phyloP scores from a whole-genome alignment of 35 echinoderm and acorn worm species.

The Patiria miniata region DNA sequence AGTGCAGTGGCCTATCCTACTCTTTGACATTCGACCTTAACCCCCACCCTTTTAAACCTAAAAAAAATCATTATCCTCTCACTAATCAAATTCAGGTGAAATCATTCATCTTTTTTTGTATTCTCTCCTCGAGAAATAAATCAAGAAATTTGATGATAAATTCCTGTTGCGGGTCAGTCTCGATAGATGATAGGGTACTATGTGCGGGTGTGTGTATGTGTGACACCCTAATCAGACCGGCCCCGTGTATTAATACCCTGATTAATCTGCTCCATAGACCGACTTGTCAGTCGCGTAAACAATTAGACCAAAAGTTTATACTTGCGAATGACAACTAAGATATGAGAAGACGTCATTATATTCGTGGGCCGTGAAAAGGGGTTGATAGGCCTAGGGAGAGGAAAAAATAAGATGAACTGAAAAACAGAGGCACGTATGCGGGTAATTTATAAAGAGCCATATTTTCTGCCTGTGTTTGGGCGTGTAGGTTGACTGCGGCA shows the following conservation, averaged over 20 bases:
- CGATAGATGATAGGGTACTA: too few relatives aligned
- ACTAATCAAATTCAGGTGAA: not conserved
- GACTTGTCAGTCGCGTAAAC: slow-evolving; percentile 1
- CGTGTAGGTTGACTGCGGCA: not conserved
- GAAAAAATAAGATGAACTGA: too few relatives aligned
- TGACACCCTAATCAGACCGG: not conserved
- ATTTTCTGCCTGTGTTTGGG: slow-evolving; percentile 1
- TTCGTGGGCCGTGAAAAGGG: too few relatives aligned
- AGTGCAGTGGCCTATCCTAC: too few relatives aligned
- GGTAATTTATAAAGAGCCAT: too few relatives aligned
- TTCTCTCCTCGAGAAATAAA: not conserved
- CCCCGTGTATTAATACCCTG: not conserved
- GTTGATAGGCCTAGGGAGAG: too few relatives aligned
- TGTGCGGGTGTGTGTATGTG: too few relatives aligned
- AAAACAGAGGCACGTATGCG: too few relatives aligned
- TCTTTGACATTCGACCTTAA: too few relatives aligned
- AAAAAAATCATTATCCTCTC: not conserved
- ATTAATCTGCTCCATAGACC: not conserved
- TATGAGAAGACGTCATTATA: not conserved
- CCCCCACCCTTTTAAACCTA: too few relatives aligned
- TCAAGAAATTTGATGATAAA: not conserved
- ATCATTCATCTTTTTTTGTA: not conserved
- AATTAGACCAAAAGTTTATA: slow-evolving; percentile 23
- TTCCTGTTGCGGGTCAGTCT: too few relatives aligned
- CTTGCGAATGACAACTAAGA: slow-evolving; percentile 23